Conservation (phyloP, 92 coral and sea anemone species). For the Parazoanthus darwini region DNA sequence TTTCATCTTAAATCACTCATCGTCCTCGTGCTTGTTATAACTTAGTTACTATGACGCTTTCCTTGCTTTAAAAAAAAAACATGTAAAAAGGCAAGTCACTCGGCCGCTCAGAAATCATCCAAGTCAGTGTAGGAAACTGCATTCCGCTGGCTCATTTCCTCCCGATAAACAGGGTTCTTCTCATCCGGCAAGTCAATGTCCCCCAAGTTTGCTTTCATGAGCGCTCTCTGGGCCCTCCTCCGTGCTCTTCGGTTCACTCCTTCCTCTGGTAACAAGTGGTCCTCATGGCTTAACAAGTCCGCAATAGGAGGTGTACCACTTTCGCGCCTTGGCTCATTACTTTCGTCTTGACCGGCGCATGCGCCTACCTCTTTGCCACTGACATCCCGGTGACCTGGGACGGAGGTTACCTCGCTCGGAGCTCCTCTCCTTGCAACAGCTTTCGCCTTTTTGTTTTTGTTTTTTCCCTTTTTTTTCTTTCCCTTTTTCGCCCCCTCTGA, state of each 20-base stretch:
- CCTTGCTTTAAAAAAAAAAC: too few species aligned
- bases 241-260: conserved; percentile 13
- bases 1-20: too few species aligned
- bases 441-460: conserved; percentile 47
- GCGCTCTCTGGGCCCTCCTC: conserved; percentile 21
- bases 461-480: conserved; percentile 55
- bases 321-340: not conserved
- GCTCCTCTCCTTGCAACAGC: not conserved
- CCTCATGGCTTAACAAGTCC: not conserved
- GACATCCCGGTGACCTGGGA: not conserved
- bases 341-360: not conserved
- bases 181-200: conserved; percentile 22
- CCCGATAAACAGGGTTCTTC: not conserved
- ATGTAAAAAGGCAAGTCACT: not conserved
- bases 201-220: not conserved
- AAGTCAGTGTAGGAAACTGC: conserved; percentile 34
- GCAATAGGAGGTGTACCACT: not conserved
- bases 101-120: conserved; percentile 27
- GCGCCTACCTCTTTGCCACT: not conserved
- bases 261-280: not conserved
- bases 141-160: not conserved
- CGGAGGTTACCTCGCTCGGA: not conserved
- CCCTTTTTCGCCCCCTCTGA: conserved; percentile 42
- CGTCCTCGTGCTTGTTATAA: too few species aligned
- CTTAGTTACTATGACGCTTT: too few species aligned